Evolutionary conservation across 1,140 invertebrate species (phyloP).

Genomic region (Leptinotarsa lineolata): DNA sequence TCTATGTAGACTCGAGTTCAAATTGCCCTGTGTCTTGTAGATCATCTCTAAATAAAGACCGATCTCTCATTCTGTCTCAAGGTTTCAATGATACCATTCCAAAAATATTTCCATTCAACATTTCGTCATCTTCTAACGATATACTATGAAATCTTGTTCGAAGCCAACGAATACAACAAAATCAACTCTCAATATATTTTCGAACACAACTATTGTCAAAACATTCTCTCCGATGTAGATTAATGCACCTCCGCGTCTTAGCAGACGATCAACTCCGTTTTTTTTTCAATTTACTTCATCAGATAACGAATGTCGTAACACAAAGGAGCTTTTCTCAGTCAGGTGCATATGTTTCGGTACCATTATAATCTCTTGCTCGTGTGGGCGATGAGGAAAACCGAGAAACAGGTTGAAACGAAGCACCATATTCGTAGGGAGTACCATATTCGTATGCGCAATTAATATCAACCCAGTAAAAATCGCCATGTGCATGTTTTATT

Average conservation of each 20-base stretch:
- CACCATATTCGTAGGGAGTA: slow-evolving; percentile 11
- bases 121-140: no score
- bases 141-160: no score
- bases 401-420: slow-evolving; percentile 14
- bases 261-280: neutral
- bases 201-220: neutral
- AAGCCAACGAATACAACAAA: neutral
- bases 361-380: neutral
- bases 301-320: slow-evolving; percentile 15
- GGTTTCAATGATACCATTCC: no score
- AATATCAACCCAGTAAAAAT: slow-evolving; percentile 4
- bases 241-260: neutral
- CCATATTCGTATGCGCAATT: slow-evolving; percentile 8
- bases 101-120: no score
- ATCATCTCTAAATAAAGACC: no score
- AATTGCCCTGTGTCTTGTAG: no score
- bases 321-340: slow-evolving; percentile 15
- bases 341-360: slow-evolving; percentile 19
- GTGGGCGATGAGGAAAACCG: neutral
- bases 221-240: slow-evolving; percentile 1
- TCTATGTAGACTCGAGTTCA: no score
- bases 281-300: slow-evolving; percentile 23
- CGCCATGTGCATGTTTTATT: slow-evolving; percentile 3
- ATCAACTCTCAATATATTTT: neutral
- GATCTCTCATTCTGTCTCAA: no score